Evolutionary conservation across 37 sponge, comb jelly and placozoan species (phyloP).

Genomic region (Oopsacas minuta): DNA sequence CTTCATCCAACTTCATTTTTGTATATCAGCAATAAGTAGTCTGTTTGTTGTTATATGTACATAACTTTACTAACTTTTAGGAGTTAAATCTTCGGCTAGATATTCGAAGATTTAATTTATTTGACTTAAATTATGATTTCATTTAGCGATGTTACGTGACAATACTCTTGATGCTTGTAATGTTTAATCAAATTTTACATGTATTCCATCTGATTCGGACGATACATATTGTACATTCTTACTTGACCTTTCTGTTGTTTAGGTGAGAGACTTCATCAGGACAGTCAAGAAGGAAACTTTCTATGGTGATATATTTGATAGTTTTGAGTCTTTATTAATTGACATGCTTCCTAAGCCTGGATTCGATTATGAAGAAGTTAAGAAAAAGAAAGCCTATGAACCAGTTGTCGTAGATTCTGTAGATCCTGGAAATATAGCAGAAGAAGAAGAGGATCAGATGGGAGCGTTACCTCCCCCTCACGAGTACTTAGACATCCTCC

Average conservation of each 20-base stretch:
- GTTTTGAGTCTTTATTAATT: constrained; percentile 61
- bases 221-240: too few species aligned
- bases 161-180: too few species aligned
- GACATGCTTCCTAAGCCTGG: constrained; percentile 41
- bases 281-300: constrained; percentile 26
- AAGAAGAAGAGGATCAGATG: neutral
- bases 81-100: too few species aligned
- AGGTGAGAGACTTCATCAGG: constrained; percentile 21
- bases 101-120: too few species aligned
- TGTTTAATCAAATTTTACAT: too few species aligned
- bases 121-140: too few species aligned
- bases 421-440: neutral
- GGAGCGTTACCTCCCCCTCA: neutral
- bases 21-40: too few species aligned
- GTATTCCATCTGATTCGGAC: too few species aligned
- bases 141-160: too few species aligned
- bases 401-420: neutral
- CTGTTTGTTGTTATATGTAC: too few species aligned
- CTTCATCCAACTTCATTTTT: too few species aligned
- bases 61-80: too few species aligned
- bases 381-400: neutral
- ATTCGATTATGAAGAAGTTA: constrained; percentile 12
- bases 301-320: constrained; percentile 48
- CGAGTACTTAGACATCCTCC: neutral
- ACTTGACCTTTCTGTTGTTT: neutral